These are phyloP conservation scores for Drosophila oshimai DNA, from an alignment of 1,140 invertebrate species.

Conservation along the genomic window DNA sequence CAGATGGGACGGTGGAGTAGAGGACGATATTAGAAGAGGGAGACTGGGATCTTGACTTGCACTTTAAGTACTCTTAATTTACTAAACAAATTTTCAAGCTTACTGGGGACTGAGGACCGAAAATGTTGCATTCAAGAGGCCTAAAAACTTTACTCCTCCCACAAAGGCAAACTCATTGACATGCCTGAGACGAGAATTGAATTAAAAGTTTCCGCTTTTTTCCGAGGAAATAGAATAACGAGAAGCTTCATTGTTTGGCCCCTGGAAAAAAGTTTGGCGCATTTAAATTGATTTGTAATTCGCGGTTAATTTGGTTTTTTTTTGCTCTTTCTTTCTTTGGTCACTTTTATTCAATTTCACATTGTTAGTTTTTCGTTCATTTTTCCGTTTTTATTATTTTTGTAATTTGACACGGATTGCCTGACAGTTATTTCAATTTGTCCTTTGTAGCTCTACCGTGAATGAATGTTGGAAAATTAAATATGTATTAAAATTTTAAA, in stretches of 20 bases:
- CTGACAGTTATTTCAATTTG: slow-evolving; percentile 56
- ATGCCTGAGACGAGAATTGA: slow-evolving; percentile 72
- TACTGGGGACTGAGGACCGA: background rate
- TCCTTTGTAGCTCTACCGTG: background rate
- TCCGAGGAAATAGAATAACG: slow-evolving; percentile 31
- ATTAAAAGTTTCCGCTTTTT: slow-evolving; percentile 64
- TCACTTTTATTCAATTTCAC: slow-evolving; percentile 52
- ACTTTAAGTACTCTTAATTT: slow-evolving; percentile 60
- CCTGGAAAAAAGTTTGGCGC: slow-evolving; percentile 31
- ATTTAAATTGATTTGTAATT: slow-evolving; percentile 79
- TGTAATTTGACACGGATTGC: slow-evolving; percentile 64
- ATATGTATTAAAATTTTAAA: slow-evolving; percentile 46
- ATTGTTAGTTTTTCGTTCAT: slow-evolving; percentile 17
- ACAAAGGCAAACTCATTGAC: slow-evolving; percentile 53
- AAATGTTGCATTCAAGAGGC: slow-evolving; percentile 47
- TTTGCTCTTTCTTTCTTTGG: background rate
- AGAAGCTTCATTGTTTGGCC: slow-evolving; percentile 49
- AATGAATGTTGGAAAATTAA: slow-evolving; percentile 44
- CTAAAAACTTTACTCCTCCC: background rate
- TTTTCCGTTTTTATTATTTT: slow-evolving; percentile 44
- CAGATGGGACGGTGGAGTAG: background rate
- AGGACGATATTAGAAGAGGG: slow-evolving; percentile 2
- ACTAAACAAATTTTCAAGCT: slow-evolving; percentile 55
- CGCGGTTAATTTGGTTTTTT: slow-evolving; percentile 63
- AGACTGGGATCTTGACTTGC: slow-evolving; percentile 15